Evolutionary conservation across 2,888 invertebrate species (phyloP).

Genomic region (Drosophila nr. fundita): DNA sequence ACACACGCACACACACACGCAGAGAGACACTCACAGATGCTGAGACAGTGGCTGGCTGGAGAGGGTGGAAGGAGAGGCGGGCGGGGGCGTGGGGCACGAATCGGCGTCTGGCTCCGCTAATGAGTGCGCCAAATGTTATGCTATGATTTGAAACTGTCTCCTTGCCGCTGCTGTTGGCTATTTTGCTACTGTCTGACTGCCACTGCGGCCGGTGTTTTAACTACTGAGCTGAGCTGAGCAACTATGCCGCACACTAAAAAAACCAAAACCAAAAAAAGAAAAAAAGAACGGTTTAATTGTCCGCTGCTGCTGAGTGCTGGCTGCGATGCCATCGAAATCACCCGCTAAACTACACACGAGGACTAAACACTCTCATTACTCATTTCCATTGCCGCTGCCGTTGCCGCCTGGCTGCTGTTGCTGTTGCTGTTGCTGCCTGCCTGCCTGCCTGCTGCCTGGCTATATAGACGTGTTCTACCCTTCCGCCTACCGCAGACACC

Average conservation of each 20-base stretch:
- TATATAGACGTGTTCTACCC: neutral
- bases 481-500: constrained; percentile 6
- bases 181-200: constrained; percentile 17
- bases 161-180: neutral
- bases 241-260: neutral
- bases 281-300: constrained; percentile 16
- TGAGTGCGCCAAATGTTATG: constrained; percentile 64
- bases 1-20: constrained; percentile 1
- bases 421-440: neutral
- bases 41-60: neutral
- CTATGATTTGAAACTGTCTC: constrained; percentile 50
- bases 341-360: constrained; percentile 67
- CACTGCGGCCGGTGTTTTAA: constrained; percentile 26
- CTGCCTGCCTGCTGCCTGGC: neutral
- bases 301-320: constrained; percentile 5
- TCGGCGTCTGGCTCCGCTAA: constrained; percentile 33
- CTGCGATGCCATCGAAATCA: constrained; percentile 59
- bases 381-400: constrained; percentile 50
- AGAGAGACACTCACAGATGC: constrained; percentile 1
- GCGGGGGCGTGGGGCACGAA: neutral
- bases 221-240: constrained; percentile 5
- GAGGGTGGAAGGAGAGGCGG: rapidly evolving
- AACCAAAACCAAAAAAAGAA: no score
- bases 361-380: constrained; percentile 79
- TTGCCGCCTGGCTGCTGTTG: neutral